Evolutionary conservation across 2,113 vertebrate genomes (phyloP).

Genomic region (Cinclus cinclus): DNA sequence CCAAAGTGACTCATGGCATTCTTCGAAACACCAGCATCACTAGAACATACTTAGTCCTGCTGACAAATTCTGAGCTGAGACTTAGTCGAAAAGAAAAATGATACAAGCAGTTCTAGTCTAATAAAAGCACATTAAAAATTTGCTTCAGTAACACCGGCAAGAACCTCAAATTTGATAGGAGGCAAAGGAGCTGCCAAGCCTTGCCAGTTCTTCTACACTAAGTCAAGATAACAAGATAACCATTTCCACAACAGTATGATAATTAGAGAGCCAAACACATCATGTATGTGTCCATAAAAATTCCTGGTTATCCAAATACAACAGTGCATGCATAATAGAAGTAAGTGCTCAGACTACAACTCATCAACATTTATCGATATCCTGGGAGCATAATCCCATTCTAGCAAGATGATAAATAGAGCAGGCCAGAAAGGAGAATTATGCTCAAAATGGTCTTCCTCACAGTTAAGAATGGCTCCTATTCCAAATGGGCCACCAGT

Average conservation of each 20-base stretch:
- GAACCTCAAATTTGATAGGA: background rate
- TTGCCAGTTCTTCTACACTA: background rate
- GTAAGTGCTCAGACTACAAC: background rate
- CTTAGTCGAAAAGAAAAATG: background rate
- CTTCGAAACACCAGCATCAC: accelerated
- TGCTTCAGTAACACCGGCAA: background rate
- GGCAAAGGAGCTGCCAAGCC: background rate
- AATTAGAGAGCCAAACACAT: background rate
- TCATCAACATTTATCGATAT: background rate
- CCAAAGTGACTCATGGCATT: accelerated
- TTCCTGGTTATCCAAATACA: background rate
- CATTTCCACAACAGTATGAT: background rate
- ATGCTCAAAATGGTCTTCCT: background rate
- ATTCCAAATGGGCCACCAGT: background rate
- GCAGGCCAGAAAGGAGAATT: background rate
- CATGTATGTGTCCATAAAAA: background rate
- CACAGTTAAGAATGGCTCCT: background rate
- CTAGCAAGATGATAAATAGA: background rate
- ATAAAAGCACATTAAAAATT: background rate
- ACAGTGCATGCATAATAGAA: background rate
- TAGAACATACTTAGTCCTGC: background rate
- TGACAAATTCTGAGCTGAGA: background rate
- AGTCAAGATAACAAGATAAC: background rate
- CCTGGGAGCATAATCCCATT: background rate
- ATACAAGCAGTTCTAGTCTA: background rate